Evolutionary conservation across 2,113 vertebrate genomes (phyloP).

Genomic region (Pyrgilauda ruficollis): DNA sequence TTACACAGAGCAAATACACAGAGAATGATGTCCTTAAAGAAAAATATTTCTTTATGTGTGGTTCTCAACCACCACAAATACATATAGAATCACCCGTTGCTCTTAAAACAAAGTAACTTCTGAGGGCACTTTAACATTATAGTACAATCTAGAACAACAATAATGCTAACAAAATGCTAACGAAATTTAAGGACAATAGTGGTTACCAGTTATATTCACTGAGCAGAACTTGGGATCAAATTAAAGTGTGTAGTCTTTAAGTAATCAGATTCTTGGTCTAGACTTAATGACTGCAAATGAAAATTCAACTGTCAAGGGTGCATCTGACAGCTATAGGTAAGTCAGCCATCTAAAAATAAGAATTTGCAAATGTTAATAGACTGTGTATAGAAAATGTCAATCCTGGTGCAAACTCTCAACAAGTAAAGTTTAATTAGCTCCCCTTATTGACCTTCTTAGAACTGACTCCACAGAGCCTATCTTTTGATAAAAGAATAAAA

Average conservation of each 20-base stretch:
- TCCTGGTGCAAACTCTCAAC: constrained; percentile 26
- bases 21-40: neutral
- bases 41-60: neutral
- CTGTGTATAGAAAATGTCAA: constrained; percentile 42
- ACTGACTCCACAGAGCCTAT: neutral
- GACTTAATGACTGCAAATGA: neutral
- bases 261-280: neutral
- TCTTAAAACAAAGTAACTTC: neutral
- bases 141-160: fast-evolving
- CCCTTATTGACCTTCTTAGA: constrained; percentile 38
- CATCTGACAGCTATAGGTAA: constrained; percentile 1
- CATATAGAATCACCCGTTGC: neutral
- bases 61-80: neutral
- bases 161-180: neutral
- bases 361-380: constrained; percentile 46
- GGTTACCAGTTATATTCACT: neutral
- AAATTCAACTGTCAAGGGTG: constrained; percentile 15
- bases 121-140: neutral
- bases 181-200: neutral
- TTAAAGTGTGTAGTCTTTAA: neutral
- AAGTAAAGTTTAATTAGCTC: constrained; percentile 38
- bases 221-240: neutral
- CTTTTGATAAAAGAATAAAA: neutral
- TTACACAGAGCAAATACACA: neutral
- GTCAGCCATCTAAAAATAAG: constrained; percentile 17